Percentiles rank a stretch among this genome's conserved stretches.
These are phyloP conservation scores for Panopea generosa DNA, from an alignment of 2,888 invertebrate species.

Conservation along the genomic window DNA sequence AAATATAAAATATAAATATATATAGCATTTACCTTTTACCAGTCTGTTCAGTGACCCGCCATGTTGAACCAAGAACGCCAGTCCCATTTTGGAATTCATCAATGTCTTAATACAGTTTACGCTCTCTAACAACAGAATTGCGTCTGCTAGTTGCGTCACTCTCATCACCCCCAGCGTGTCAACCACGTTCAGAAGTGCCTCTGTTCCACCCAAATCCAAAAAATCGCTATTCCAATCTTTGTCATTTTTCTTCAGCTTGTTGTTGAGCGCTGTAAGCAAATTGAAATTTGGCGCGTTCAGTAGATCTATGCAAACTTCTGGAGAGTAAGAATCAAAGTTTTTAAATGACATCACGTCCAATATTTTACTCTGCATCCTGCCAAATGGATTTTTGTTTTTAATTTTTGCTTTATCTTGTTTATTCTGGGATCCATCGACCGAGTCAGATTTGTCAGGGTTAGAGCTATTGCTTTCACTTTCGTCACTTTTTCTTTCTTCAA, in stretches of 20 bases:
- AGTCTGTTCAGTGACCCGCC: conserved; percentile 96
- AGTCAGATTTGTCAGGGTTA: conserved; percentile 2
- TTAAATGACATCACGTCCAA: conserved; percentile 66
- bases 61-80: conserved; percentile 97
- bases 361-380: conserved; percentile 64
- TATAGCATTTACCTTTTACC: conserved; percentile 89
- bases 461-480: background rate
- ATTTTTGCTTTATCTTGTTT: no score
- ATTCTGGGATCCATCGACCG: conserved; percentile 8
- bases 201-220: conserved; percentile 79
- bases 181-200: conserved; percentile 77
- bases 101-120: conserved; percentile 82
- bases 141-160: conserved; percentile 81
- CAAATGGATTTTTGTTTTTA: no score
- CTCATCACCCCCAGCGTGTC: conserved; percentile 77
- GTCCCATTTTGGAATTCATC: conserved; percentile 96
- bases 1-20: background rate
- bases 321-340: conserved; percentile 76
- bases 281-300: conserved; percentile 72
- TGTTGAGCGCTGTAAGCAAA: conserved; percentile 76
- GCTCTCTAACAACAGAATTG: conserved; percentile 81
- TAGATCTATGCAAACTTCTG: conserved; percentile 75
- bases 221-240: conserved; percentile 82
- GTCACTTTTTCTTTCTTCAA: conserved; percentile 9
- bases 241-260: conserved; percentile 75